Evolutionary conservation across 2,113 vertebrate species (phyloP).

Genomic region (Otis tarda): DNA sequence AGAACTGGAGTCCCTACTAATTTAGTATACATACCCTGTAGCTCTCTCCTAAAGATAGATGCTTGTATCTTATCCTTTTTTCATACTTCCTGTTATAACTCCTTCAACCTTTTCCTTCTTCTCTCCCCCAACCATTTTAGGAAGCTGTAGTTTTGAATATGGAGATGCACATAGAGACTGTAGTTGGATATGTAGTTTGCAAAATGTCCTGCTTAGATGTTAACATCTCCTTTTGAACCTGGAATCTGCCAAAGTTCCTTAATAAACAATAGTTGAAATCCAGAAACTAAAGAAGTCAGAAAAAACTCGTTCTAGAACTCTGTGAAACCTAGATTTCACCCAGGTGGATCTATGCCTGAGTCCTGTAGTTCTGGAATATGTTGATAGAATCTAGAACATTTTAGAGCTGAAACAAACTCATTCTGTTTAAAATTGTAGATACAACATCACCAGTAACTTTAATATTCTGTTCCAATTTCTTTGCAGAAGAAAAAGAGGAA

Average conservation of each 20-base stretch:
- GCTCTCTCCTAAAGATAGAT: not conserved
- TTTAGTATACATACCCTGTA: not conserved
- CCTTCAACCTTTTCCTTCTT: not conserved
- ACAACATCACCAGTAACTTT: not conserved
- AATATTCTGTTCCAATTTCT: not conserved
- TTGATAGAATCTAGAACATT: not conserved
- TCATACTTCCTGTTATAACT: not conserved
- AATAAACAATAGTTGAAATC: not conserved
- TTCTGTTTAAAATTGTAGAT: not conserved
- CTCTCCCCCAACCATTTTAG: not conserved
- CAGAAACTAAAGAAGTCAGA: not conserved
- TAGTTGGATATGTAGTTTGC: not conserved
- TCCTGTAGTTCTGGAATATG: not conserved
- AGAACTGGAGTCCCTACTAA: not conserved
- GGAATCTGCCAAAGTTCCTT: not conserved
- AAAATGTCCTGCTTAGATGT: not conserved
- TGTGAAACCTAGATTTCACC: not conserved
- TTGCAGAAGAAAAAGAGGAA: not conserved
- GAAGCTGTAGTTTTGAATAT: not conserved
- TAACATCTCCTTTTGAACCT: not conserved
- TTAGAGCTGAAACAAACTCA: not conserved
- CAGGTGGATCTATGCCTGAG: accelerated
- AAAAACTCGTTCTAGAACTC: not conserved
- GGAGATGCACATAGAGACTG: not conserved
- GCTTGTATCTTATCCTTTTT: not conserved